Conservation (phyloP, 2,797 vertebrate genomes). For the Aldrovandia affinis region DNA sequence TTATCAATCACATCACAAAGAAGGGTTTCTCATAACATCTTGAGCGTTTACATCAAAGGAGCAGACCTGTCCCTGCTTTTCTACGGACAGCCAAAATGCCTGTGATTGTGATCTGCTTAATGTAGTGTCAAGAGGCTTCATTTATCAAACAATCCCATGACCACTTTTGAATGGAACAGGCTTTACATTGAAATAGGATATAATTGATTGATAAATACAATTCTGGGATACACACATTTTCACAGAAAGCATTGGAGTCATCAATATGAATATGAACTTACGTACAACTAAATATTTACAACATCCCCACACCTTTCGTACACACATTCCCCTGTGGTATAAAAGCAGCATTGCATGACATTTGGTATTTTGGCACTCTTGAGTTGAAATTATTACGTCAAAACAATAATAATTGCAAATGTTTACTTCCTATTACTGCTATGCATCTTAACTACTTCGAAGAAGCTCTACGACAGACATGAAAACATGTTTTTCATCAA, state of each 20-base stretch:
- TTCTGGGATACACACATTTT: background rate
- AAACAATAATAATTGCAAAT: background rate
- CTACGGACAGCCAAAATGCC: background rate
- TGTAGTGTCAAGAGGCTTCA: background rate
- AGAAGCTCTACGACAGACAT: background rate
- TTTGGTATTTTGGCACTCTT: background rate
- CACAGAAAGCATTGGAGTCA: too few species aligned
- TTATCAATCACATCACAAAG: slow-evolving; percentile 13
- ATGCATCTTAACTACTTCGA: background rate
- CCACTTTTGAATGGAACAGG: too few species aligned
- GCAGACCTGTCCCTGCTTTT: background rate
- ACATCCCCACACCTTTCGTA: background rate
- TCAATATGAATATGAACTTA: background rate
- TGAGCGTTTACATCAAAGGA: background rate
- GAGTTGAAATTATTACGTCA: background rate
- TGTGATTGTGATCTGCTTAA: background rate
- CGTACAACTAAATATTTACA: background rate
- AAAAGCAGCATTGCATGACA: background rate
- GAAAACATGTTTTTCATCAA: background rate
- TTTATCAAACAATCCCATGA: background rate
- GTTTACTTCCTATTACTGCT: background rate
- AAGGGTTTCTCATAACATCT: background rate
- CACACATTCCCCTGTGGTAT: background rate
- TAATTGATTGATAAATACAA: too few species aligned
- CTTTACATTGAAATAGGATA: too few species aligned